A percentile compares a stretch with the other conserved stretches of the same genome.
Evolutionary conservation across 2,797 vertebrate species (phyloP).

Genomic region (Poliocrania exsul): DNA sequence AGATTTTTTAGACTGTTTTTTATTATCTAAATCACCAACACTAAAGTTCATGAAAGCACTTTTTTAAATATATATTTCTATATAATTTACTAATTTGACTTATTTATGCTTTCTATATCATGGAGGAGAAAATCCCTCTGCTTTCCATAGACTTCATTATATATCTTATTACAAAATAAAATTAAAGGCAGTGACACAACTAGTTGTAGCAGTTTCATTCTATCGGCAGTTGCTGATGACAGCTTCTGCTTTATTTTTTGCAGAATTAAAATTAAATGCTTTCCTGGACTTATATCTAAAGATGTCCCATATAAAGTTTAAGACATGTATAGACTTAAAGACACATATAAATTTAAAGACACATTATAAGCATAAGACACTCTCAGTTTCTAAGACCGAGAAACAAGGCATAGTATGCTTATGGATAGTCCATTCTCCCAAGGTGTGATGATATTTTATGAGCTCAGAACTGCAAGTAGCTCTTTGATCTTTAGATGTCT

Average conservation of each 20-base stretch:
- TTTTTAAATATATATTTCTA: neutral
- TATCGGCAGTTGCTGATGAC: neutral
- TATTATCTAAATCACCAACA: neutral
- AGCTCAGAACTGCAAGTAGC: neutral
- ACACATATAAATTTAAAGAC: neutral
- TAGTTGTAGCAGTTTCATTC: neutral
- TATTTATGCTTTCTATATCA: neutral
- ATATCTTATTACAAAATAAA: neutral
- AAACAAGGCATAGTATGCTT: neutral
- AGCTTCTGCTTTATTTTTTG: neutral
- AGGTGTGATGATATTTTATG: neutral
- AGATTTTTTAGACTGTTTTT: neutral
- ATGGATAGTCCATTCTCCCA: neutral
- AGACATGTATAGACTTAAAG: neutral
- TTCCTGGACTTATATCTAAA: neutral
- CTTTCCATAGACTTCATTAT: neutral
- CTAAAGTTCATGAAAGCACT: neutral
- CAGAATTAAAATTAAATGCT: neutral
- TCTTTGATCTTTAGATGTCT: constrained; percentile 1
- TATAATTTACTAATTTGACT: neutral
- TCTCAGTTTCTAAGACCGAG: neutral
- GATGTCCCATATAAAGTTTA: neutral
- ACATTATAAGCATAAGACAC: neutral
- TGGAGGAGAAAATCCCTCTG: neutral
- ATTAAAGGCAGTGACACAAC: neutral